Percentiles rank a stretch among this genome's conserved stretches.
phyloP scores from a whole-genome alignment of 1,140 invertebrate genomes.

The Calycopis cecrops region DNA sequence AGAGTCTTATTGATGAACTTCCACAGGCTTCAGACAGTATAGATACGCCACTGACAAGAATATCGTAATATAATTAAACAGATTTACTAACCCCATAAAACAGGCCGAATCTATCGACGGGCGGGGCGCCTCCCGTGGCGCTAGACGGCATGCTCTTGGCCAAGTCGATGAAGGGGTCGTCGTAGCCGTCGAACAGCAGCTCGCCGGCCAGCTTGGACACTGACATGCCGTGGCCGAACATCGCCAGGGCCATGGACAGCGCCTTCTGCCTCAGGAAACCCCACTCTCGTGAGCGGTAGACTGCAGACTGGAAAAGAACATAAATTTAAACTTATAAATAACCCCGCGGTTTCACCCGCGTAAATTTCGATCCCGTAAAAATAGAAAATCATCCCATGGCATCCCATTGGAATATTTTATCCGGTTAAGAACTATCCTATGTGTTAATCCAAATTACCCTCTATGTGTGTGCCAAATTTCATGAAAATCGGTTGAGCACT shows the following conservation, averaged over 20 bases:
- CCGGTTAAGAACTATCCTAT: too few relatives aligned
- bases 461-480: too few relatives aligned
- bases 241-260: slow-evolving; percentile 74
- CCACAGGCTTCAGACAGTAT: too few relatives aligned
- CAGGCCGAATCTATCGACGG: slow-evolving; percentile 85
- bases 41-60: too few relatives aligned
- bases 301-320: slow-evolving; percentile 78
- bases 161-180: slow-evolving; percentile 81
- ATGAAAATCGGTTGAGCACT: too few relatives aligned
- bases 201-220: slow-evolving; percentile 81
- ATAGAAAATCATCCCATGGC: too few relatives aligned
- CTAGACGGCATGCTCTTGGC: slow-evolving; percentile 75
- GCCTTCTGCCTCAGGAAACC: slow-evolving; percentile 73
- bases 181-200: slow-evolving; percentile 87
- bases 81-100: slow-evolving; percentile 84
- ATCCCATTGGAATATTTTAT: too few relatives aligned
- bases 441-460: too few relatives aligned
- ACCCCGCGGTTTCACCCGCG: too few relatives aligned
- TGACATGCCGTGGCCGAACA: slow-evolving; percentile 73
- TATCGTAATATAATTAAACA: too few relatives aligned
- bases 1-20: too few relatives aligned
- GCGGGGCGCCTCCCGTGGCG: slow-evolving; percentile 74
- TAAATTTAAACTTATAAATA: neutral
- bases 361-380: too few relatives aligned
- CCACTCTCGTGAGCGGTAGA: slow-evolving; percentile 77